phyloP scores from a whole-genome alignment of 1,140 invertebrate genomes.

The Lerema accius region DNA sequence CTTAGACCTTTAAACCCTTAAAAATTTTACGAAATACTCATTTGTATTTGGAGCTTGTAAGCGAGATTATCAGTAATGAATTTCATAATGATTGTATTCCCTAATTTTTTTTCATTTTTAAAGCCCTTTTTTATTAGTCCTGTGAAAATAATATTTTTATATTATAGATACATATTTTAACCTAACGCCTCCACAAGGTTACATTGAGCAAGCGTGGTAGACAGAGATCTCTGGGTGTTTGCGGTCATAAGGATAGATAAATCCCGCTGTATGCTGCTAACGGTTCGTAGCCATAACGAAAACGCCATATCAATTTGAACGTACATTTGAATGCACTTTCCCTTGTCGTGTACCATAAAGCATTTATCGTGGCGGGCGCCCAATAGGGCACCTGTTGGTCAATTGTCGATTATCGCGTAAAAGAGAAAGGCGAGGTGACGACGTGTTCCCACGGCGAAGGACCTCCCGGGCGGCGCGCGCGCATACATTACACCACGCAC shows the following conservation, averaged over 20 bases:
- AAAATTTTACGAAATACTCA: no score
- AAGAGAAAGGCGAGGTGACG: conserved; percentile 59
- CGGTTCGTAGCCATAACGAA: background rate
- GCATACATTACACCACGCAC: conserved; percentile 72
- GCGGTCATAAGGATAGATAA: background rate
- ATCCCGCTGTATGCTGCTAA: background rate
- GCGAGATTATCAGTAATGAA: no score
- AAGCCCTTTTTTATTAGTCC: no score
- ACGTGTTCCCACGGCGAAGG: conserved; percentile 66
- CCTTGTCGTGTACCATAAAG: conserved; percentile 10
- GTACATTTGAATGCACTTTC: conserved; percentile 27
- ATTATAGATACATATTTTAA: no score
- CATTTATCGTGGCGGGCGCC: conserved; percentile 29
- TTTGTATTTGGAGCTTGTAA: no score
- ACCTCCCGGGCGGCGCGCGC: conserved; percentile 68
- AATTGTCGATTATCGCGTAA: conserved; percentile 50
- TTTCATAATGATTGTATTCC: no score
- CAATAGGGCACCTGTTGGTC: conserved; percentile 47
- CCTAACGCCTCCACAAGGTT: no score
- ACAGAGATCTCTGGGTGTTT: no score
- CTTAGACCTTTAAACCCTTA: no score
- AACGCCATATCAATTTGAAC: conserved; percentile 10
- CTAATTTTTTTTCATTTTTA: no score
- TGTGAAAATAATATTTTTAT: no score
- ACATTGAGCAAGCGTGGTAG: no score